These are phyloP conservation scores for Hecatera dysodea DNA, from an alignment of 2,888 invertebrate genomes.

Conservation along the genomic window DNA sequence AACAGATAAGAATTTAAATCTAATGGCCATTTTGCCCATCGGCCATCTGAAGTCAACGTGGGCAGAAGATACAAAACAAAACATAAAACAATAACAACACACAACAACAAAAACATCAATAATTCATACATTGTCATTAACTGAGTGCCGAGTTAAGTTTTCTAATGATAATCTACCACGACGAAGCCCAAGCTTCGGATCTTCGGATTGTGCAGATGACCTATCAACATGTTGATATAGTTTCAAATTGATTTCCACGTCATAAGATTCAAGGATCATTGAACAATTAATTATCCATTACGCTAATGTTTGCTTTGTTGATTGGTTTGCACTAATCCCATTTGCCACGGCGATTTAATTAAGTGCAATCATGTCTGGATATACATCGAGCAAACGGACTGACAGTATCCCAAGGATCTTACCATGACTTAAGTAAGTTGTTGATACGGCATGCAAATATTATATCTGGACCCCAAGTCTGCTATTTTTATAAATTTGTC, in stretches of 20 bases:
- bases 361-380: conserved; percentile 19
- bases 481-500: no score
- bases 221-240: neutral
- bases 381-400: conserved; percentile 23
- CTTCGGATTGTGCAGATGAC: neutral
- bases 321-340: conserved; percentile 45
- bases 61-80: no score
- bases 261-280: conserved; percentile 35
- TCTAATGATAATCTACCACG: no score
- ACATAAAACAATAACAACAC: no score
- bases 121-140: no score
- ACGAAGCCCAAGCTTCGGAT: neutral
- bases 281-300: conserved; percentile 42
- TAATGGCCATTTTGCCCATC: no score
- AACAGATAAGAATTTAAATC: no score
- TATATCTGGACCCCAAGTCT: no score
- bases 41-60: no score
- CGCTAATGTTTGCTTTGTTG: conserved; percentile 45
- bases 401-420: conserved; percentile 6
- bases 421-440: neutral
- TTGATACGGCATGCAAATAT: neutral
- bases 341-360: conserved; percentile 43
- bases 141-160: no score
- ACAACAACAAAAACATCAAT: no score
- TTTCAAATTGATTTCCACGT: conserved; percentile 5